phyloP scores from a whole-genome alignment of 2,797 vertebrate species.

The Xenopus petersii region DNA sequence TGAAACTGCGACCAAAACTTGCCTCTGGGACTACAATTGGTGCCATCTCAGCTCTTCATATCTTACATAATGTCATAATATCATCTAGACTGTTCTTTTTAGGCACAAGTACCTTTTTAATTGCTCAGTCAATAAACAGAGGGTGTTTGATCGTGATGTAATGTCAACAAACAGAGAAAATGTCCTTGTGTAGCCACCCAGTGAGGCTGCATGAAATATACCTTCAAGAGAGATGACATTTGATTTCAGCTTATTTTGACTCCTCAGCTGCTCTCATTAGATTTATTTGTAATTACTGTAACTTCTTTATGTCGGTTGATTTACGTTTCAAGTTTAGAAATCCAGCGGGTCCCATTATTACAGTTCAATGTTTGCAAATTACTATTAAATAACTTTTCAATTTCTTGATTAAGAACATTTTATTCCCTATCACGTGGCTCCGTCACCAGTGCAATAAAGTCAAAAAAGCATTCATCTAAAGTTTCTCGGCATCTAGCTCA shows the following conservation, averaged over 20 bases:
- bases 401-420: background rate
- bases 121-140: no score
- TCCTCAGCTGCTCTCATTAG: background rate
- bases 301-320: background rate
- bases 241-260: background rate
- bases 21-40: no score
- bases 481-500: background rate
- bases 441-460: background rate
- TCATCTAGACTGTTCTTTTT: no score
- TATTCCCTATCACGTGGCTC: background rate
- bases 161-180: no score
- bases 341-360: background rate
- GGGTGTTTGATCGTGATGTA: no score
- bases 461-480: background rate
- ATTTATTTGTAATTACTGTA: background rate
- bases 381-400: background rate
- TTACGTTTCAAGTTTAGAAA: background rate
- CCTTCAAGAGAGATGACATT: background rate
- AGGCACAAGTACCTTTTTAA: no score
- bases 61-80: no score
- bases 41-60: no score
- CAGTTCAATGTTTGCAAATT: background rate
- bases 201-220: background rate
- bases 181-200: background rate
- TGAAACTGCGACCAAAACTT: no score